phyloP scores from a whole-genome alignment of 2,888 invertebrate species.

The Strigamia crassipes region DNA sequence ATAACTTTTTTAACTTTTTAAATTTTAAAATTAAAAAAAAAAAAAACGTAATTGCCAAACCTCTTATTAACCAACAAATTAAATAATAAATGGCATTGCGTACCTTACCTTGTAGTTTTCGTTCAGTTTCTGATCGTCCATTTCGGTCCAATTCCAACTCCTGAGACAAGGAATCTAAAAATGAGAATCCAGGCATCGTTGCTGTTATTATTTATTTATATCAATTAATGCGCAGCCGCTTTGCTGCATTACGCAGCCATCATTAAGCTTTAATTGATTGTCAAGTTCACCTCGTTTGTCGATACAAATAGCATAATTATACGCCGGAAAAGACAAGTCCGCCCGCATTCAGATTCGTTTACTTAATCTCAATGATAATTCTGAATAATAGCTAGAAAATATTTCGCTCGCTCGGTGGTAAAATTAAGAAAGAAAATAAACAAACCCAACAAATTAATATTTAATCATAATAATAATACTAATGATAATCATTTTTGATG shows the following conservation, averaged over 20 bases:
- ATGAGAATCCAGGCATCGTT: neutral
- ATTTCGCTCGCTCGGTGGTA: neutral
- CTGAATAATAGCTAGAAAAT: neutral
- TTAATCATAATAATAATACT: neutral
- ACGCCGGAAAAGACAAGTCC: neutral
- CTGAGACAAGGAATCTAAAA: slow-evolving; percentile 52
- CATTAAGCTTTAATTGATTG: neutral
- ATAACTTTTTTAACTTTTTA: too few species aligned
- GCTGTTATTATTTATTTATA: neutral
- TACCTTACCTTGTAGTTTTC: slow-evolving; percentile 52
- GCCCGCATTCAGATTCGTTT: slow-evolving; percentile 14
- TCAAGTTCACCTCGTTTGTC: slow-evolving; percentile 1
- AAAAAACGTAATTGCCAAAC: too few species aligned
- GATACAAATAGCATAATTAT: slow-evolving; percentile 25
- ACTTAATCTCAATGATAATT: slow-evolving; percentile 24
- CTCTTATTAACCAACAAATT: neutral
- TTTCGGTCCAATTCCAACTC: slow-evolving; percentile 52
- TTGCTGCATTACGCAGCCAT: neutral
- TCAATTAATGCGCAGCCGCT: neutral
- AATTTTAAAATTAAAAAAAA: too few species aligned
- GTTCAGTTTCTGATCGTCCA: slow-evolving; percentile 52
- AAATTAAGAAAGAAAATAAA: neutral
- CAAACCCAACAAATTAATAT: too few species aligned
- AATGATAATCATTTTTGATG: neutral
- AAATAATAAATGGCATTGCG: neutral